phyloP scores from a whole-genome alignment of 2,113 vertebrate genomes.

The Girardinichthys multiradiatus region DNA sequence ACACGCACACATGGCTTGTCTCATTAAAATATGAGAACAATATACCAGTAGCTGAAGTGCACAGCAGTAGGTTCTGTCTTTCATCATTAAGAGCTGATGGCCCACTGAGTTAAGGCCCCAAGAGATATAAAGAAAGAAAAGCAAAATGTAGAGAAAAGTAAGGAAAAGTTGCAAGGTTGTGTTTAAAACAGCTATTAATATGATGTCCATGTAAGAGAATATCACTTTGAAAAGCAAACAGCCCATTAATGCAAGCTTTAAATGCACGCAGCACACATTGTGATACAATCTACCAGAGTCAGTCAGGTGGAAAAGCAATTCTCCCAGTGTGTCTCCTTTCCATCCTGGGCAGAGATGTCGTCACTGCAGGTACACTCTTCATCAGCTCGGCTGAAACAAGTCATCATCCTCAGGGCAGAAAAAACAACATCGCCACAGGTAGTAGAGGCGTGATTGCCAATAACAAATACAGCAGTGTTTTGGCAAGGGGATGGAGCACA shows the following conservation, averaged over 20 bases:
- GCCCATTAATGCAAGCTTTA: slow-evolving; percentile 23
- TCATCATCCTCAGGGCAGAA: slow-evolving; percentile 31
- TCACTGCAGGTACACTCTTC: slow-evolving; percentile 37
- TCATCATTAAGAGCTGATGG: slow-evolving; percentile 67
- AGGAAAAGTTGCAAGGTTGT: slow-evolving; percentile 30
- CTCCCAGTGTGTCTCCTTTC: slow-evolving; percentile 27
- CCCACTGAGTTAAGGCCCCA: slow-evolving; percentile 48
- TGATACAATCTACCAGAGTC: slow-evolving; percentile 46
- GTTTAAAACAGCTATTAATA: slow-evolving; percentile 45
- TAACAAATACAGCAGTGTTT: slow-evolving; percentile 12
- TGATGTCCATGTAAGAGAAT: slow-evolving; percentile 23
- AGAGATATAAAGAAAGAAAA: slow-evolving; percentile 39
- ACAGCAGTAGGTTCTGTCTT: slow-evolving; percentile 60
- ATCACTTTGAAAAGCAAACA: slow-evolving; percentile 15
- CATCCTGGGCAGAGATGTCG: slow-evolving; percentile 19
- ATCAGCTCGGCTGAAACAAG: slow-evolving; percentile 18
- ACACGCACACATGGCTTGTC: slow-evolving; percentile 46
- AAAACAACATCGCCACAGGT: slow-evolving; percentile 21
- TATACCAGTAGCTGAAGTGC: slow-evolving; percentile 52
- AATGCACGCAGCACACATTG: slow-evolving; percentile 21
- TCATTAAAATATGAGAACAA: slow-evolving; percentile 73
- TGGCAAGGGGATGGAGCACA: slow-evolving; percentile 6
- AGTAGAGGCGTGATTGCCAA: slow-evolving; percentile 33
- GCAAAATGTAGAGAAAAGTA: slow-evolving; percentile 23
- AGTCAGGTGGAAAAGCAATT: slow-evolving; percentile 57